Evolutionary conservation across 1,140 invertebrate genomes (phyloP).

Genomic region (Cataglyphis hispanica): DNA sequence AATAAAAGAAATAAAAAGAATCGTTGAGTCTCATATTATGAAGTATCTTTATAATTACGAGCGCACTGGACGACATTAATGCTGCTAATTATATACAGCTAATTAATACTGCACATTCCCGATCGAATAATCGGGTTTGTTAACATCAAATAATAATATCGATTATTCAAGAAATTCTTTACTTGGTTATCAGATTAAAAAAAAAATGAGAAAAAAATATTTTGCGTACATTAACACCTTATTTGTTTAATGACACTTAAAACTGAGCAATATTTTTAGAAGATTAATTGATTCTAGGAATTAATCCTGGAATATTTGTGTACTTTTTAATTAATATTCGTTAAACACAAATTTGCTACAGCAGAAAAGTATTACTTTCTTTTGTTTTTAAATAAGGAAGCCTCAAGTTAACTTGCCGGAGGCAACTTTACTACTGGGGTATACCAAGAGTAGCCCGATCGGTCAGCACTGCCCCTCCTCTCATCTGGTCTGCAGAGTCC

Average conservation of each 20-base stretch:
- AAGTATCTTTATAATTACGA: no score
- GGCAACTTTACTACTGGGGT: slow-evolving; percentile 83
- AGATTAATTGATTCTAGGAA: neutral
- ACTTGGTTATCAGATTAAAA: neutral
- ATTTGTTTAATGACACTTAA: neutral
- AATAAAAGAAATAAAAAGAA: no score
- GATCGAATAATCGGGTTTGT: neutral
- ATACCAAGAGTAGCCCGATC: slow-evolving; percentile 79
- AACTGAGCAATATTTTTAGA: neutral
- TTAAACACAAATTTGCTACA: neutral
- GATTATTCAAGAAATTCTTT: neutral
- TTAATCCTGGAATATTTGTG: neutral
- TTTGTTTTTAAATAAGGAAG: slow-evolving; percentile 21
- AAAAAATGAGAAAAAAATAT: neutral
- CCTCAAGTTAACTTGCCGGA: slow-evolving; percentile 78
- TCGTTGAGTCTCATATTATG: no score
- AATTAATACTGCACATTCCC: neutral
- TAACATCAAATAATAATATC: neutral
- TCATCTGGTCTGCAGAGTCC: slow-evolving; percentile 72
- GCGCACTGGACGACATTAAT: neutral
- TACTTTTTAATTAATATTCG: neutral
- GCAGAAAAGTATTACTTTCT: neutral
- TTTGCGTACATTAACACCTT: neutral
- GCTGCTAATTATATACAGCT: no score
- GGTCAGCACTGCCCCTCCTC: slow-evolving; percentile 82